Conservation (phyloP, 2,888 invertebrate genomes). For the Harpalus rufipes region DNA sequence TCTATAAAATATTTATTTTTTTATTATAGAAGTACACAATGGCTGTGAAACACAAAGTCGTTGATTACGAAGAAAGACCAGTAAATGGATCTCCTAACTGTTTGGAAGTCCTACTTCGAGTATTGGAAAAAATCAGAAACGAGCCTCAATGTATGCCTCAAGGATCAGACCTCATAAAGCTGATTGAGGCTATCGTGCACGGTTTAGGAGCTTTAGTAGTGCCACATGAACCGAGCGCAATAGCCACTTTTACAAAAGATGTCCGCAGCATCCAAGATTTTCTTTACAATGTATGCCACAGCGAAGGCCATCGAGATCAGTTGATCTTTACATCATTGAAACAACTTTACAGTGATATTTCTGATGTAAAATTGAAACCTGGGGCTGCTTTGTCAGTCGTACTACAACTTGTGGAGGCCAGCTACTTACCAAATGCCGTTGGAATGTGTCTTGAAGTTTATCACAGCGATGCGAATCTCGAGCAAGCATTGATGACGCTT, state of each 20-base stretch:
- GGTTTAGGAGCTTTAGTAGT: slow-evolving; percentile 77
- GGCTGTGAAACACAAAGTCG: slow-evolving; percentile 81
- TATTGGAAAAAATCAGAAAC: slow-evolving; percentile 76
- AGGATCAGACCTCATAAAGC: slow-evolving; percentile 76
- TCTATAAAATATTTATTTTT: neutral
- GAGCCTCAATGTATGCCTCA: slow-evolving; percentile 77
- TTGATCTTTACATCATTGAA: slow-evolving; percentile 80
- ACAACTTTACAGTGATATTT: slow-evolving; percentile 81
- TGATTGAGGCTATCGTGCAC: slow-evolving; percentile 79
- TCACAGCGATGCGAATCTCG: slow-evolving; percentile 79
- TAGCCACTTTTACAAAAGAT: slow-evolving; percentile 74
- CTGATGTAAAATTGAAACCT: slow-evolving; percentile 80
- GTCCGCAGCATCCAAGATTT: slow-evolving; percentile 74
- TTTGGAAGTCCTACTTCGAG: slow-evolving; percentile 78
- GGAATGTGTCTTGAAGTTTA: slow-evolving; percentile 76
- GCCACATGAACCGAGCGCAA: slow-evolving; percentile 73
- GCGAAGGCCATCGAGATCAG: slow-evolving; percentile 76
- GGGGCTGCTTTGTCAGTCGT: slow-evolving; percentile 82
- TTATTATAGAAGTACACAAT: slow-evolving; percentile 73
- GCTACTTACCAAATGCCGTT: slow-evolving; percentile 76
- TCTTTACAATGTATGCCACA: slow-evolving; percentile 74
- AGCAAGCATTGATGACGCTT: slow-evolving; percentile 82
- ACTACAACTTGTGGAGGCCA: slow-evolving; percentile 78
- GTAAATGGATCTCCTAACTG: slow-evolving; percentile 75
- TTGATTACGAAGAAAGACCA: slow-evolving; percentile 77